phyloP scores from a whole-genome alignment of 1,140 invertebrate genomes.

The Eubasilissa regina region DNA sequence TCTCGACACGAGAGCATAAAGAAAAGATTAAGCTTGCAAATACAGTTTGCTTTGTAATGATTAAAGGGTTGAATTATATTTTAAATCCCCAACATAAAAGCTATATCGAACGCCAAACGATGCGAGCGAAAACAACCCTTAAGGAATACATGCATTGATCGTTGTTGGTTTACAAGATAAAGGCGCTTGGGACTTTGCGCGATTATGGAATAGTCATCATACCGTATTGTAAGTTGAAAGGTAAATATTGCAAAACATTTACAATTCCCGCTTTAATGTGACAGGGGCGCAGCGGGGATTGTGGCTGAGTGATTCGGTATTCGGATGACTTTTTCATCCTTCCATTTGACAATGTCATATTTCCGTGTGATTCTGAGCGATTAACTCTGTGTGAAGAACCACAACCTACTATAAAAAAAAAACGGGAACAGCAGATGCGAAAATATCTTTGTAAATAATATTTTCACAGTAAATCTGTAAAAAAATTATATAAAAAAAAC shows the following conservation, averaged over 20 bases:
- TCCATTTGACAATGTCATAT: conserved; percentile 37
- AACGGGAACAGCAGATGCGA: not conserved
- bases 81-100: not conserved
- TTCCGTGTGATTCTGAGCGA: not conserved
- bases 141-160: not conserved
- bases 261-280: conserved; percentile 44
- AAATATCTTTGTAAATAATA: not conserved
- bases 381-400: not conserved
- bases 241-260: conserved; percentile 52
- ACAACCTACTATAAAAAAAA: not conserved
- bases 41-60: conserved; percentile 31
- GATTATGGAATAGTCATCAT: not conserved
- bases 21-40: conserved; percentile 18
- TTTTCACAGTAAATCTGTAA: too few species aligned
- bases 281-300: conserved; percentile 42
- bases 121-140: not conserved
- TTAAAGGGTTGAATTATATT: conserved; percentile 36
- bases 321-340: conserved; percentile 39
- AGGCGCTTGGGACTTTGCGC: not conserved
- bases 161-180: not conserved
- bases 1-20: conserved; percentile 20
- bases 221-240: conserved; percentile 46
- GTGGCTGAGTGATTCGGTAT: conserved; percentile 44
- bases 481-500: too few species aligned
- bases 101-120: not conserved